These are phyloP conservation scores for Sylvietta virens DNA, from an alignment of 2,113 vertebrate species.

Conservation along the genomic window DNA sequence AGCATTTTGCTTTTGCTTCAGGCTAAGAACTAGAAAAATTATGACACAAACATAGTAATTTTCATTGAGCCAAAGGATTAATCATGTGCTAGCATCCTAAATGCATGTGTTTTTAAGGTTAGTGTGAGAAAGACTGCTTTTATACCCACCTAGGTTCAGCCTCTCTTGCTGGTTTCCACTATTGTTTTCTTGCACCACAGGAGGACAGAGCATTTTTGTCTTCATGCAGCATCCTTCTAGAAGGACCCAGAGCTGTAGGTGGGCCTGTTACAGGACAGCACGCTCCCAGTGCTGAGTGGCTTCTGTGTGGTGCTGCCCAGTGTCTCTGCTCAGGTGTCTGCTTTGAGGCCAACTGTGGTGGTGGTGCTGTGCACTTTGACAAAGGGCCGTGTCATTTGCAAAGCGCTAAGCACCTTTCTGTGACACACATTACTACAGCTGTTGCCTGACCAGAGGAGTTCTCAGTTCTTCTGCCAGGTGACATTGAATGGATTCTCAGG, in stretches of 20 bases:
- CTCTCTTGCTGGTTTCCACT: not conserved
- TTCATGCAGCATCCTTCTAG: not conserved
- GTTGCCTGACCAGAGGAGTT: not conserved
- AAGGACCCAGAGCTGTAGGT: not conserved
- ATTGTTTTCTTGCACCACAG: not conserved
- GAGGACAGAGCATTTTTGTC: not conserved
- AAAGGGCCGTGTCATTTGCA: not conserved
- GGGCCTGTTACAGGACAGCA: not conserved
- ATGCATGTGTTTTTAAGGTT: not conserved
- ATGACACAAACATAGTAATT: not conserved
- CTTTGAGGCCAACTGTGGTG: fast-evolving
- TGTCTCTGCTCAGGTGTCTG: not conserved
- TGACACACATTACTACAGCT: not conserved
- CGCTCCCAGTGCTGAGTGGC: not conserved
- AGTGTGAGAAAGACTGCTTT: not conserved
- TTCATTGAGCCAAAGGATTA: not conserved
- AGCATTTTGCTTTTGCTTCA: not conserved
- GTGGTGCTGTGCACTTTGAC: not conserved
- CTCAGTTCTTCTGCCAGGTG: not conserved
- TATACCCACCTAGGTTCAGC: not conserved
- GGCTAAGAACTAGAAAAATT: not conserved
- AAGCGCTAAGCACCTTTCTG: not conserved
- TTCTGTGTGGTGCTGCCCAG: not conserved
- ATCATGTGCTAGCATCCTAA: not conserved
- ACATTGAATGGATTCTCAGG: not conserved